phyloP scores from a whole-genome alignment of 2,888 invertebrate species.

The Ochlodes sylvanus region DNA sequence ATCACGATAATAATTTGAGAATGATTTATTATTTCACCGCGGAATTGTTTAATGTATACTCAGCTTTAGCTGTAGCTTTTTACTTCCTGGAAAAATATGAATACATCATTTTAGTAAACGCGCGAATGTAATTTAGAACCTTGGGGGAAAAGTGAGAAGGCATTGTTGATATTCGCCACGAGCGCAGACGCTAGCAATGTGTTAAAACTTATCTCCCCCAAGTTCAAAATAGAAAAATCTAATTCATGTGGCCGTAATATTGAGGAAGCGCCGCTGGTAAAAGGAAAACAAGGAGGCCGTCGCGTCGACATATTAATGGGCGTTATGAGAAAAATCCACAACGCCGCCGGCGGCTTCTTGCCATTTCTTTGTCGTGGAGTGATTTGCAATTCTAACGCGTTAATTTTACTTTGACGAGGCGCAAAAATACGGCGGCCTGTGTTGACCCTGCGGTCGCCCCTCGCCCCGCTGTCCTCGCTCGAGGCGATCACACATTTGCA shows the following conservation, averaged over 20 bases:
- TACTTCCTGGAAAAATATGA: not conserved
- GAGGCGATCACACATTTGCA: constrained; percentile 75
- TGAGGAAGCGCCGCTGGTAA: constrained; percentile 49
- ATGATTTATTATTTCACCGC: not conserved
- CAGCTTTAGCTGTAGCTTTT: not conserved
- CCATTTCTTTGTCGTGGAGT: constrained; percentile 77
- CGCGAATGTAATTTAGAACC: constrained; percentile 10
- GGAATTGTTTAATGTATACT: not conserved
- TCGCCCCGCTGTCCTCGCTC: constrained; percentile 52
- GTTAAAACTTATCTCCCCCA: constrained; percentile 53
- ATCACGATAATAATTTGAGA: not conserved
- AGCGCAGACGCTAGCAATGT: constrained; percentile 50
- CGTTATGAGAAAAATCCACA: constrained; percentile 79
- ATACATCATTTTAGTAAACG: constrained; percentile 6
- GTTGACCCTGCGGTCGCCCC: constrained; percentile 49
- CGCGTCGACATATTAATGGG: constrained; percentile 60
- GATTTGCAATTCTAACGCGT: constrained; percentile 83
- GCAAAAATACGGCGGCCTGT: constrained; percentile 70
- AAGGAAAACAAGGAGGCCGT: constrained; percentile 57
- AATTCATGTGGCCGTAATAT: constrained; percentile 62
- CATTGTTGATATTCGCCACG: constrained; percentile 55
- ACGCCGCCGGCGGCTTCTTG: constrained; percentile 65
- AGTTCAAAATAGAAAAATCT: constrained; percentile 58
- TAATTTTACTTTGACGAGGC: constrained; percentile 83
- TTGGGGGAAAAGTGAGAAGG: constrained; percentile 12